phyloP scores from a whole-genome alignment of 2,113 vertebrate genomes.

The Xyrauchen texanus region DNA sequence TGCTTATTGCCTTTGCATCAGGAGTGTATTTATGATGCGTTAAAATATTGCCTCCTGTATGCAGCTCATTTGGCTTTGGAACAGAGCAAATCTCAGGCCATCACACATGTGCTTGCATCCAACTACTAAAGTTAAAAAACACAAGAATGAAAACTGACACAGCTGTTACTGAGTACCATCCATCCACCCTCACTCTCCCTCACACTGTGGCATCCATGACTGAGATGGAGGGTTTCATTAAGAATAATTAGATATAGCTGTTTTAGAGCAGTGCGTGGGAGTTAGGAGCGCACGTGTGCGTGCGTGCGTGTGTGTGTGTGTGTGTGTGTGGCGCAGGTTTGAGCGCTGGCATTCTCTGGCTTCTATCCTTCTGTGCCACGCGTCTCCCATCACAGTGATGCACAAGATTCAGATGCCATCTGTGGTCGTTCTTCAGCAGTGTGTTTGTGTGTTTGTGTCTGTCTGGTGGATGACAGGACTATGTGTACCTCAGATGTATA shows the following conservation, averaged over 20 bases:
- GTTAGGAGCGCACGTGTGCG: constrained; percentile 19
- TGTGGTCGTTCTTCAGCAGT: constrained; percentile 58
- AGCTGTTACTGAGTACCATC: constrained; percentile 48
- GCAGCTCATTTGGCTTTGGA: no score
- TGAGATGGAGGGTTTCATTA: constrained; percentile 57
- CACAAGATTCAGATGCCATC: constrained; percentile 62
- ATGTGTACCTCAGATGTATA: constrained; percentile 53
- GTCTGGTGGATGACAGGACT: constrained; percentile 17
- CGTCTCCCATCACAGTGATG: constrained; percentile 42
- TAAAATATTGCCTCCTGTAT: no score
- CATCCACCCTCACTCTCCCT: constrained; percentile 1
- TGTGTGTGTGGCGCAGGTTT: constrained; percentile 58
- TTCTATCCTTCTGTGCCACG: constrained; percentile 62
- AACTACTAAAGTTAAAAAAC: constrained; percentile 62
- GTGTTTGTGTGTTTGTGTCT: constrained; percentile 15
- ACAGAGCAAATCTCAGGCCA: constrained; percentile 64
- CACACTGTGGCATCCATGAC: constrained; percentile 9
- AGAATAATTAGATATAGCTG: constrained; percentile 59
- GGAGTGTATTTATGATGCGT: no score
- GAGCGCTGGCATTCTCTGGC: constrained; percentile 47
- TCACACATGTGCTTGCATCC: constrained; percentile 54
- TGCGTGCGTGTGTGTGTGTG: constrained; percentile 48
- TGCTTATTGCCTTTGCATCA: no score
- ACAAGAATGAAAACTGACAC: constrained; percentile 44
- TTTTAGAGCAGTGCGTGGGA: constrained; percentile 51